A percentile compares a stretch with the other conserved stretches of the same genome.
Conservation (phyloP, 2,888 invertebrate species). For the Diabrotica balteata region DNA sequence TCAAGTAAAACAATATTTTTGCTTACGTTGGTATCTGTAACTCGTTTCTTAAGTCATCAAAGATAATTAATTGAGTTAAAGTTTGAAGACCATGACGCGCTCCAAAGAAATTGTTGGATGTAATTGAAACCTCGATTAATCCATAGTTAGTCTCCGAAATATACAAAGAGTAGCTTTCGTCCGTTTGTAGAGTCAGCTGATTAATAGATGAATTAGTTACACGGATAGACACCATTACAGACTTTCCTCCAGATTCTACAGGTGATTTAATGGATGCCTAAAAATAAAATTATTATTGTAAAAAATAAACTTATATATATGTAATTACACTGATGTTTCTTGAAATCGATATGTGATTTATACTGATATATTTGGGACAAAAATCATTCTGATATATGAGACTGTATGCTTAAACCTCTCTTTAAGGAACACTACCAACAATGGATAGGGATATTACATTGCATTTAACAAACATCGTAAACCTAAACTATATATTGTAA, state of each 20-base stretch:
- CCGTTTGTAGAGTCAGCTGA: conserved; percentile 63
- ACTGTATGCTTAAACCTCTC: no score
- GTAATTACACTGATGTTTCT: no score
- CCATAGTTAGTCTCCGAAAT: conserved; percentile 59
- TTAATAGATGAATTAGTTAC: conserved; percentile 44
- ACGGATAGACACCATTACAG: conserved; percentile 56
- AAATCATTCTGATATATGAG: no score
- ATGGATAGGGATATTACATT: no score
- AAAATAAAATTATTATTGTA: neutral
- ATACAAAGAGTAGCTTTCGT: conserved; percentile 67
- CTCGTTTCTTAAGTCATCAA: conserved; percentile 69
- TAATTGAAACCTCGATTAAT: conserved; percentile 65
- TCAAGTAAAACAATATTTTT: no score
- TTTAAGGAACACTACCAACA: no score
- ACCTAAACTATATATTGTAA: no score
- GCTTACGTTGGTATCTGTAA: conserved; percentile 64
- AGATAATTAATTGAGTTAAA: conserved; percentile 71
- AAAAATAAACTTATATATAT: no score
- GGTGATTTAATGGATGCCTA: conserved; percentile 35
- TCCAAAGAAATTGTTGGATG: conserved; percentile 71
- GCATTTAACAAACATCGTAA: no score
- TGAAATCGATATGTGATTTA: no score
- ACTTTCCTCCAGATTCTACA: conserved; percentile 56
- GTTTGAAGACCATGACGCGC: conserved; percentile 74
- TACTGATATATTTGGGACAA: no score